These are phyloP conservation scores for Coptodon rendalli DNA, from an alignment of 2,113 vertebrate species.

Conservation along the genomic window DNA sequence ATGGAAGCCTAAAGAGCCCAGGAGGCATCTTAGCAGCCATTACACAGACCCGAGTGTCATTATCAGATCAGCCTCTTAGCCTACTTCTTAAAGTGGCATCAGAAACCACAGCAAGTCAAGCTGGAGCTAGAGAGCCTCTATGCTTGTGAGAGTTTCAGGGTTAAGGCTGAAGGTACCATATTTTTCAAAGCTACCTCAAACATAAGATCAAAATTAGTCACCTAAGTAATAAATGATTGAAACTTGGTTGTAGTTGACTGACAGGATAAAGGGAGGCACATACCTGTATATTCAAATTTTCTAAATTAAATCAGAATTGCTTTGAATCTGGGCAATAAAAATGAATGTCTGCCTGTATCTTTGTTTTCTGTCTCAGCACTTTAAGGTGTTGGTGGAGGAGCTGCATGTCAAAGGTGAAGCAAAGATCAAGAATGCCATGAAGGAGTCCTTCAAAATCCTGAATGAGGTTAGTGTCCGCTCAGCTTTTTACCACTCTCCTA, in stretches of 20 bases:
- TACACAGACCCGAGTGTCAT: neutral
- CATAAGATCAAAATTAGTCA: neutral
- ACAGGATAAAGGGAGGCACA: neutral
- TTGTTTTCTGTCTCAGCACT: conserved; percentile 75
- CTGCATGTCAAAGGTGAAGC: conserved; percentile 91
- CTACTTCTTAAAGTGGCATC: neutral
- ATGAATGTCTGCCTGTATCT: neutral
- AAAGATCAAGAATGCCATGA: conserved; percentile 83
- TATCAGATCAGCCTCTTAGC: neutral
- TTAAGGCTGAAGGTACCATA: neutral
- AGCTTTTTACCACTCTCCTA: neutral
- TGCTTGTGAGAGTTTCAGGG: neutral
- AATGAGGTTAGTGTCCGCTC: conserved; percentile 73
- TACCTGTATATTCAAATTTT: neutral
- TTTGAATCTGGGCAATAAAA: neutral
- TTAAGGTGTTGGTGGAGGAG: conserved; percentile 87
- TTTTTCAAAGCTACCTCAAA: neutral
- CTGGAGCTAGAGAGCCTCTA: neutral
- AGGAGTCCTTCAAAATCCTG: conserved; percentile 89
- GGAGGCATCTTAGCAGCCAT: neutral
- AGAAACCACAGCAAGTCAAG: neutral
- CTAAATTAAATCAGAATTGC: neutral
- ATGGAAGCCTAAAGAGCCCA: neutral
- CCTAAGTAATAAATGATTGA: neutral
- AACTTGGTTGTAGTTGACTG: neutral